These are phyloP conservation scores for Batillaria attramentaria DNA, from an alignment of 1,140 invertebrate species.

Conservation along the genomic window DNA sequence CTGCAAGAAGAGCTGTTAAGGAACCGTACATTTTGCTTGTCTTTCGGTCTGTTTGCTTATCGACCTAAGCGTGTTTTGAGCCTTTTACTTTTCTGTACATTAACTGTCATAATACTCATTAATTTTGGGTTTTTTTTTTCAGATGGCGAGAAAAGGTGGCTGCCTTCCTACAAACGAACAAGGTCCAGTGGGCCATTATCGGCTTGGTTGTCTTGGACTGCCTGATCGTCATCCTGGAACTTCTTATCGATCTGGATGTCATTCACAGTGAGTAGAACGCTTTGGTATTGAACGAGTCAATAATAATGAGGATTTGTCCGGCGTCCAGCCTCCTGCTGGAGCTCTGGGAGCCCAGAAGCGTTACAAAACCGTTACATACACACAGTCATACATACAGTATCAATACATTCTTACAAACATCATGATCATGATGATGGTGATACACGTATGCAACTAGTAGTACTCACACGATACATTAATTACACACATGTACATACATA, in stretches of 20 bases:
- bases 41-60: background rate
- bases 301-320: background rate
- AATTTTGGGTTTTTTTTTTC: constrained; percentile 3
- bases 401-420: too few species aligned
- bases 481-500: constrained; percentile 3
- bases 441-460: constrained; percentile 1
- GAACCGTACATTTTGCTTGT: too few species aligned
- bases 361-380: too few species aligned
- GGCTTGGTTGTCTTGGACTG: constrained; percentile 54
- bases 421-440: too few species aligned
- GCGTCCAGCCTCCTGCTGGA: too few species aligned
- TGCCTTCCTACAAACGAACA: constrained; percentile 35
- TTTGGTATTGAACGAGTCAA: background rate
- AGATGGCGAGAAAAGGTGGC: constrained; percentile 43
- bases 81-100: background rate
- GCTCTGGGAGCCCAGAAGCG: too few species aligned
- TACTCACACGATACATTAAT: background rate
- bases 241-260: constrained; percentile 56
- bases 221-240: constrained; percentile 54
- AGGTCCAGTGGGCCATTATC: constrained; percentile 48
- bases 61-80: background rate
- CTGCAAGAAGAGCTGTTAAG: too few species aligned
- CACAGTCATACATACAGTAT: too few species aligned
- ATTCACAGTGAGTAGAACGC: constrained; percentile 39
- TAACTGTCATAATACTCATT: background rate